These are phyloP conservation scores for Caiman crocodilus DNA, from an alignment of 2,797 vertebrate species.

Conservation along the genomic window DNA sequence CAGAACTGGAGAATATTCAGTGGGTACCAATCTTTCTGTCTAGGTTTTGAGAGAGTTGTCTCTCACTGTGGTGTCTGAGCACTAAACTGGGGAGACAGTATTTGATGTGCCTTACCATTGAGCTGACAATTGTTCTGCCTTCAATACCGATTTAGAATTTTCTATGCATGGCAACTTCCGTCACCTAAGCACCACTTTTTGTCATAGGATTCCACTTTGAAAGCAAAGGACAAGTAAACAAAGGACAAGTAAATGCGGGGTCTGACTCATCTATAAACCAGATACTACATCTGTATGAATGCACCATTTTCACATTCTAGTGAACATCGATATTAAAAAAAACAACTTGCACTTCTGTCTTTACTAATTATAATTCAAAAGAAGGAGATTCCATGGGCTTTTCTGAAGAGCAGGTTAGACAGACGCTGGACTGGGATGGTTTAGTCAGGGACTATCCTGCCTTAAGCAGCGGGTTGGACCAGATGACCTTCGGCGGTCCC, in stretches of 20 bases:
- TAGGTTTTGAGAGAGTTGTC: fast-evolving
- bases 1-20: neutral
- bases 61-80: neutral
- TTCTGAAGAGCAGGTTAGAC: too few species aligned
- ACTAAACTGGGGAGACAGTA: neutral
- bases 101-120: neutral
- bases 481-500: too few species aligned
- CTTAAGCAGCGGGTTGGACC: too few species aligned
- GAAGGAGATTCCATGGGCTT: too few species aligned
- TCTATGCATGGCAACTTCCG: neutral
- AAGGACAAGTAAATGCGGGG: neutral
- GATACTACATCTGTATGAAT: neutral
- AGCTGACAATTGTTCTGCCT: neutral
- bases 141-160: neutral
- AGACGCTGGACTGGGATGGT: too few species aligned
- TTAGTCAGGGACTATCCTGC: too few species aligned
- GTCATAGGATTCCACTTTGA: neutral
- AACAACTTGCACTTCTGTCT: neutral
- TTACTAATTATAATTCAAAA: neutral
- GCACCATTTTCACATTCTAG: neutral
- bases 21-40: neutral
- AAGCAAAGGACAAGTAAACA: neutral
- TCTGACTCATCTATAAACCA: neutral
- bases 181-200: neutral
- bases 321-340: too few species aligned